Evolutionary conservation across 2,113 vertebrate species (phyloP), one percentile per base, ranked within the genome.

Genomic region (Tyrannus savana): DNA sequence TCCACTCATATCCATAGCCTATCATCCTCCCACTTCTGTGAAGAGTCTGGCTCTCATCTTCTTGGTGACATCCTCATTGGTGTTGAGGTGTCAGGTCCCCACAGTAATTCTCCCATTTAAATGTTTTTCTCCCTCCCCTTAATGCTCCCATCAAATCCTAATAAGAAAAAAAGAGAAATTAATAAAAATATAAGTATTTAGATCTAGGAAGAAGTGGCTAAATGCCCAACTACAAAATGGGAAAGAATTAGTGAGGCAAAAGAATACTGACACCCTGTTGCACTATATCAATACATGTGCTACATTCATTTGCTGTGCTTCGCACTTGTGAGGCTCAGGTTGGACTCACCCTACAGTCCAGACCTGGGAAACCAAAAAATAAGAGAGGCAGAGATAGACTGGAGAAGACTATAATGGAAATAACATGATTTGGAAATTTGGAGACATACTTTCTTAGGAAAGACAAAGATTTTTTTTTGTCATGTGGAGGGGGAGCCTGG

Each of bases 221-320:
- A 52, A 82, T 35, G 7, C 16, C 69, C 6, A 78, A 47, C 80
- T 60, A 52, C 9, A 89, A 93, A 89, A 33, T 25, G 8, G 4
- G 23, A 83, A 76, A 42, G n/a, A 72, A 63, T 35, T 55, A 76
- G 15, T 2, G 6, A 83, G 25, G 27, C 24, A 75, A 25, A 7
- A 74, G 11, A 68, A 80, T n/a, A 83, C 12, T 59, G 37, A 63
- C 13, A 55, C 30, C 15, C 10, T 53, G 14, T 50, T 69, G 37
- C 24, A 74, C 6, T 69, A 1, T 39, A 44, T 52, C 31, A 47
- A 12, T 15, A 19, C 3, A 25, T 2, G 2, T 2, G 3, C 44
- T 19, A 66, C 12, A 33, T 86, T 46, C 15, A 39, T 68, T 59
- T 63, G 19, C 30, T 79, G 53, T 47, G 13, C 21, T 80, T 47